phyloP scores from a whole-genome alignment of 2,797 vertebrate genomes.

The Myotis planiceps region DNA sequence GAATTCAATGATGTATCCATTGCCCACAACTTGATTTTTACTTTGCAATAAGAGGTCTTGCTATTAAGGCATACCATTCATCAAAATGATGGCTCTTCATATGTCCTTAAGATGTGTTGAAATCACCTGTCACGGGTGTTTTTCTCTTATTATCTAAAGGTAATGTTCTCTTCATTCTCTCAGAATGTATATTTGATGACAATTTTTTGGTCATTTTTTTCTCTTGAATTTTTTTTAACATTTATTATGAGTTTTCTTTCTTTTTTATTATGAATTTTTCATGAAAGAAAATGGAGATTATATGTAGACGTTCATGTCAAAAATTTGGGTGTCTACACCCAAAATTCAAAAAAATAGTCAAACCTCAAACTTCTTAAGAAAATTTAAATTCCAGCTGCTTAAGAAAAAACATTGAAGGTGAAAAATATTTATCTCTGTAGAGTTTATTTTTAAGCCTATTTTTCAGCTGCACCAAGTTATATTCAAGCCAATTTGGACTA shows the following conservation, averaged over 20 bases:
- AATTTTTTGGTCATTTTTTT: neutral
- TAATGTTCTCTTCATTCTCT: neutral
- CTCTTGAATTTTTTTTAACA: neutral
- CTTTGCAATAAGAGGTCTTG: neutral
- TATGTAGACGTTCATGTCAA: neutral
- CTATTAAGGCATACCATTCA: neutral
- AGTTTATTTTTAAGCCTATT: slow-evolving; percentile 60
- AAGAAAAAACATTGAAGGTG: slow-evolving; percentile 48
- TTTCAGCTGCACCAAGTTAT: slow-evolving; percentile 13
- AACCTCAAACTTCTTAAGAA: neutral
- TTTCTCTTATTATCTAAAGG: neutral
- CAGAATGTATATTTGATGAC: neutral
- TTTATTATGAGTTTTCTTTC: neutral
- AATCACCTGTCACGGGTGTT: neutral
- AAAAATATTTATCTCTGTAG: slow-evolving; percentile 40
- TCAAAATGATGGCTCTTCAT: neutral
- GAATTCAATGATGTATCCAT: neutral
- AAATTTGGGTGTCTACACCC: neutral
- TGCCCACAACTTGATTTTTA: neutral
- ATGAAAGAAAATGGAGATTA: neutral
- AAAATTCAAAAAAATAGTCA: slow-evolving; percentile 22
- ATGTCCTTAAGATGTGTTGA: neutral
- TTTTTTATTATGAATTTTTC: neutral
- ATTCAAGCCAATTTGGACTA: slow-evolving; percentile 38
- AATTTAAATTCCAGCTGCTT: slow-evolving; percentile 21